Conservation (phyloP, 2,888 invertebrate genomes). For the Maniola hyperantus region DNA sequence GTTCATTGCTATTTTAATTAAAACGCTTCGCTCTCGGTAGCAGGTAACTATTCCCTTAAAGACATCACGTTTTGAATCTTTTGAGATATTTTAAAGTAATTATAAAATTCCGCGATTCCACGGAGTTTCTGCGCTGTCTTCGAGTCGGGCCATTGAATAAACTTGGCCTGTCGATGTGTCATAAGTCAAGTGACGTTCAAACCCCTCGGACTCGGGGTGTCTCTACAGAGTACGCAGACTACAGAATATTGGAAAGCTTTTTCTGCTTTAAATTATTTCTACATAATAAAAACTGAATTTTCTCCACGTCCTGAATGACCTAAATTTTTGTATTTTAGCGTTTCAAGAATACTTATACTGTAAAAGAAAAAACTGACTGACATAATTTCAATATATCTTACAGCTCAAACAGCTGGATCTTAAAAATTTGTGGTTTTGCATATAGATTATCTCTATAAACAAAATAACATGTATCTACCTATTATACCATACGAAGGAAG, state of each 20-base stretch:
- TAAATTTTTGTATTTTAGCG: too few species aligned
- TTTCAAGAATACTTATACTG: too few species aligned
- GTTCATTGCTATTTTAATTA: constrained; percentile 25
- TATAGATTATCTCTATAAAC: too few species aligned
- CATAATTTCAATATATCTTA: too few species aligned
- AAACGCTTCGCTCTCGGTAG: constrained; percentile 12
- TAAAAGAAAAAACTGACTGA: too few species aligned
- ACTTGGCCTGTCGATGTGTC: constrained; percentile 81
- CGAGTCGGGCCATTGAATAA: constrained; percentile 72
- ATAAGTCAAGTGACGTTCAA: constrained; percentile 77
- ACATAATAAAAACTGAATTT: too few species aligned
- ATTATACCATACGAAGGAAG: too few species aligned
- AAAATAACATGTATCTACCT: too few species aligned
- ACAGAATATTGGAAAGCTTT: constrained; percentile 33
- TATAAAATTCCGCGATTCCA: constrained; percentile 51
- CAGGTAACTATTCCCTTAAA: constrained; percentile 19
- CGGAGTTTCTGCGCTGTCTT: constrained; percentile 54
- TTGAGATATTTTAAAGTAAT: constrained; percentile 29
- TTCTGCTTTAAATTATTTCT: neutral
- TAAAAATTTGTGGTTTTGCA: too few species aligned
- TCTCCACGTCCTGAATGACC: too few species aligned
- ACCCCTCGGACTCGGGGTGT: constrained; percentile 46
- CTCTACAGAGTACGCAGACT: constrained; percentile 32
- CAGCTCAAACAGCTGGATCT: too few species aligned
- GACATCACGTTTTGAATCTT: constrained; percentile 23